Evolutionary conservation across 2,888 invertebrate species (phyloP).

Genomic region (Callyntrura guangdongensis): DNA sequence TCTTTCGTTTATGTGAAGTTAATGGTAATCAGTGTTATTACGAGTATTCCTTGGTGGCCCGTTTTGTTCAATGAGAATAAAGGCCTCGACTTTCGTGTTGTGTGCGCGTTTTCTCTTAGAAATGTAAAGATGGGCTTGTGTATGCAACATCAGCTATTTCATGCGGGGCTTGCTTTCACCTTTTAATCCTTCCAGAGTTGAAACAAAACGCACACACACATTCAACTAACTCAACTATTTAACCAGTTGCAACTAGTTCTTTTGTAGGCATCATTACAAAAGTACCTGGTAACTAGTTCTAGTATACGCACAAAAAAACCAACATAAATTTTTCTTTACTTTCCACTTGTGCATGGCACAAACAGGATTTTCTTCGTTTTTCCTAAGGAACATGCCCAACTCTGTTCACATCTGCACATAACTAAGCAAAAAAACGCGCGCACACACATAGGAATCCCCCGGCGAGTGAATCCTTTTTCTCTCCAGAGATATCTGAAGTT

Average conservation of each 20-base stretch:
- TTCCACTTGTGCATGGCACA: conserved; percentile 2
- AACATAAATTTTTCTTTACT: neutral
- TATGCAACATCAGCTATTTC: neutral
- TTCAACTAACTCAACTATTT: conserved; percentile 4
- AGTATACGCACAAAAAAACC: neutral
- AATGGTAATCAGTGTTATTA: conserved; percentile 74
- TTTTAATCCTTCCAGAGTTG: conserved; percentile 5
- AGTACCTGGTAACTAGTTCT: neutral
- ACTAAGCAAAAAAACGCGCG: neutral
- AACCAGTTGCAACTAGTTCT: conserved; percentile 37
- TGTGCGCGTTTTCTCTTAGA: neutral
- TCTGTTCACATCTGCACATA: neutral
- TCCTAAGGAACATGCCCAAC: conserved; percentile 49
- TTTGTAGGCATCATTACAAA: neutral
- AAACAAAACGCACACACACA: neutral
- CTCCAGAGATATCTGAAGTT: conserved; percentile 72
- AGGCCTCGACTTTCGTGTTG: neutral
- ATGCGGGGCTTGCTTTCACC: neutral
- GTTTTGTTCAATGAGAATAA: conserved; percentile 53
- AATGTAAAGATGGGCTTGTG: neutral
- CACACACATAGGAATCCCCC: conserved; percentile 60
- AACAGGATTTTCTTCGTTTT: neutral
- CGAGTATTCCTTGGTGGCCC: conserved; percentile 64
- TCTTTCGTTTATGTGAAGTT: conserved; percentile 72
- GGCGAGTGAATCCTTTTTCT: conserved; percentile 72